Evolutionary conservation across 2,113 vertebrate genomes (phyloP), one percentile per base, ranked within the genome.

Genomic region (Enhydra lutris): DNA sequence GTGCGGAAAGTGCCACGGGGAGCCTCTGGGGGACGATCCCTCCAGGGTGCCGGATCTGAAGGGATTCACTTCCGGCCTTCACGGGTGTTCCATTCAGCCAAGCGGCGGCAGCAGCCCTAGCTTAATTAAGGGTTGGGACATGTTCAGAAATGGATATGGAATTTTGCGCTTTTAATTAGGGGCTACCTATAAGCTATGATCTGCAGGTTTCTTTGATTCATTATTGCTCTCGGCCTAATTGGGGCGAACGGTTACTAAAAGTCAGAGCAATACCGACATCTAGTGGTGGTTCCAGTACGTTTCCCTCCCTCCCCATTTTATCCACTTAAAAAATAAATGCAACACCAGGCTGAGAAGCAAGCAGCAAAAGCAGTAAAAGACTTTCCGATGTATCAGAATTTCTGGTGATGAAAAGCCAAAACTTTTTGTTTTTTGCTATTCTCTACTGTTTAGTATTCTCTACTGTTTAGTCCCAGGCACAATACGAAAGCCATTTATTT

Each of bases 241-340:
- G 84, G 95, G 34, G 0, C 2, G 47, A 36, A 4, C 26, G 59
- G 10, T 57, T 61, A 89, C 21, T 78, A 34, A 78, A 79, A 81
- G 23, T 69, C 50, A 67, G 73, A 63, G 63, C 36, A 88, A 96
- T 85, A 79, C 96, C 92, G 98, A 96, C 99, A 98, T 97, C 98
- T 98, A 96, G 98, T 92, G 99, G 98, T 79, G 81, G 50, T 17
- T 59, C 76, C 63, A 39, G 69, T 45, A 52, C 61, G 57, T 45
- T 18, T 6, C n/a, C 63, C 34, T 55, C 52, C 52, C 17, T 55
- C 52, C 47, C 67, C 63, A 87, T 29, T 18, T 84, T 59, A 78
- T 57, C 8, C 65, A 73, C 42, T 8, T 0, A 91, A 89, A 88
- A 83, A 74, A 50, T 8, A 93, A 91, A 65, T 21, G 36, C 21